These are phyloP conservation scores for Holotrichia oblita DNA, from an alignment of 1,140 invertebrate genomes.

Conservation along the genomic window DNA sequence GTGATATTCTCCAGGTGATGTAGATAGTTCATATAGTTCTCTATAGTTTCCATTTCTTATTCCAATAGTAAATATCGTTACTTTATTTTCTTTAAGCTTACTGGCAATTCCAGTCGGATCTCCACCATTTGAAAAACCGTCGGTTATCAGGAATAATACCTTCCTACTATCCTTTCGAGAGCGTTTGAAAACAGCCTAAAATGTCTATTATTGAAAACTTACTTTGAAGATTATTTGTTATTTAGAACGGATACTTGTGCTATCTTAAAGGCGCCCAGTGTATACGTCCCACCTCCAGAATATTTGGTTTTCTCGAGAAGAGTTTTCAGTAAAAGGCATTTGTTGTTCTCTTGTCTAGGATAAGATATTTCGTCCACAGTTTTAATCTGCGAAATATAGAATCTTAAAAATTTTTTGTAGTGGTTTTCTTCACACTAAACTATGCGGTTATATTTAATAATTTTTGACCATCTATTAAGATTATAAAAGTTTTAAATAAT, in stretches of 20 bases:
- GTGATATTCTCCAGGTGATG: conserved; percentile 70
- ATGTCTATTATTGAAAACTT: neutral
- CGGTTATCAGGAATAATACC: conserved; percentile 75
- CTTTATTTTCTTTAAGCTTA: conserved; percentile 64
- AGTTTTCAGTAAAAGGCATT: conserved; percentile 71
- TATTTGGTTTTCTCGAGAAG: conserved; percentile 71
- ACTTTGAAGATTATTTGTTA: neutral
- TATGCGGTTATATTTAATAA: too few relatives aligned
- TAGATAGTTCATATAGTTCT: conserved; percentile 74
- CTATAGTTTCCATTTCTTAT: conserved; percentile 74
- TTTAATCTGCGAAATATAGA: conserved; percentile 56
- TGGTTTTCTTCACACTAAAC: too few relatives aligned
- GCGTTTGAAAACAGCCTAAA: conserved; percentile 68
- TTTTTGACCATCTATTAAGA: too few relatives aligned
- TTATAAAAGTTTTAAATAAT: too few relatives aligned
- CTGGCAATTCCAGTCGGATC: conserved; percentile 71
- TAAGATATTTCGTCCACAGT: conserved; percentile 72
- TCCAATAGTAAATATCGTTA: conserved; percentile 72
- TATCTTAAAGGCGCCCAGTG: conserved; percentile 72
- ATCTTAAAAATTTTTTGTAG: neutral
- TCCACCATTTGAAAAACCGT: conserved; percentile 78
- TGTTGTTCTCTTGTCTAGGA: conserved; percentile 64
- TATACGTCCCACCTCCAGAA: conserved; percentile 75
- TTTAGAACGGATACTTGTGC: conserved; percentile 65
- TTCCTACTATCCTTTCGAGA: conserved; percentile 66